Conservation (phyloP, 2,113 vertebrate species). For the Cyanistes caeruleus region DNA sequence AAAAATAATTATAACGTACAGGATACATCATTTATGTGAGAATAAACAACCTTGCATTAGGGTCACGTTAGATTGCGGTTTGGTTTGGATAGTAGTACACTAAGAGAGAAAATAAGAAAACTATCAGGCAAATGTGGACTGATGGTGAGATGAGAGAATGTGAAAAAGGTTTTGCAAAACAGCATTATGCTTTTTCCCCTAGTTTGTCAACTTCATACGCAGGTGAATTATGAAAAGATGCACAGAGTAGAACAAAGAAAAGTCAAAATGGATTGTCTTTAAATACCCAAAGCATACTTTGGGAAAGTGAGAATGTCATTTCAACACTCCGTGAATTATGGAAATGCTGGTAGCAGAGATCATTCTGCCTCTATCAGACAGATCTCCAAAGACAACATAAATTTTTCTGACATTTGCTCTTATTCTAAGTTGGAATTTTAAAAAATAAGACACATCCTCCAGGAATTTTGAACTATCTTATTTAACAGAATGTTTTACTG, state of each 20-base stretch:
- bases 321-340: background rate
- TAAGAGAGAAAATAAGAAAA: background rate
- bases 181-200: background rate
- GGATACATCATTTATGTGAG: background rate
- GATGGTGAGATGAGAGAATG: background rate
- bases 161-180: background rate
- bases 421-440: background rate
- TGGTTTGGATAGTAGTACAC: background rate
- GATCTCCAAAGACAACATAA: background rate
- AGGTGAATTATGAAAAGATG: background rate
- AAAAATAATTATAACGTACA: background rate
- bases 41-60: background rate
- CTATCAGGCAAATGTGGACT: background rate
- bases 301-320: background rate
- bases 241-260: background rate
- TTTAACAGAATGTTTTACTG: background rate
- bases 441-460: background rate
- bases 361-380: background rate
- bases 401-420: background rate
- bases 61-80: rapidly evolving
- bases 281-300: background rate
- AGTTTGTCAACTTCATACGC: background rate
- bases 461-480: background rate
- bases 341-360: background rate
- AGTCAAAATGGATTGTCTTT: background rate